phyloP scores from a whole-genome alignment of 2,113 vertebrate species.

The Neogobius melanostomus region DNA sequence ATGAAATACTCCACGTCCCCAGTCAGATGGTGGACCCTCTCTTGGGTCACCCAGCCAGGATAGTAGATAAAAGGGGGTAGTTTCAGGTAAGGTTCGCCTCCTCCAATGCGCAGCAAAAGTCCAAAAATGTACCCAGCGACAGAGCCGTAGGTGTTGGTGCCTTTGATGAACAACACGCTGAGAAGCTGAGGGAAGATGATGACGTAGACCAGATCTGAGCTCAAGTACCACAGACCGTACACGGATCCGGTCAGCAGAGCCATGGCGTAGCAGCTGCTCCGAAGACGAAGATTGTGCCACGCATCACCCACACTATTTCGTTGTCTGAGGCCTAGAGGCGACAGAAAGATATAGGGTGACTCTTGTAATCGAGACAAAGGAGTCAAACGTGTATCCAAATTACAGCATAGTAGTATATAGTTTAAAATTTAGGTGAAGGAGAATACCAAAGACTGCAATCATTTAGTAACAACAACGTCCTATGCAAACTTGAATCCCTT shows the following conservation, averaged over 20 bases:
- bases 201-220: constrained; percentile 96
- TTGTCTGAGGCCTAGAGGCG: constrained; percentile 88
- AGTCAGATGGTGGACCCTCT: constrained; percentile 68
- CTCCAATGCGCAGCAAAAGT: constrained; percentile 88
- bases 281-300: constrained; percentile 90
- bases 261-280: constrained; percentile 93
- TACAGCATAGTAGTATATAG: too few relatives aligned
- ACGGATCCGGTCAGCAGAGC: constrained; percentile 90
- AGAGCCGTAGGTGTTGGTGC: constrained; percentile 95
- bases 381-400: too few relatives aligned
- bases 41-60: constrained; percentile 79
- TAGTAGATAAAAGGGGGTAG: constrained; percentile 93
- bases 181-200: constrained; percentile 97
- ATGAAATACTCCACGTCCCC: constrained; percentile 77
- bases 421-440: too few relatives aligned
- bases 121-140: constrained; percentile 89
- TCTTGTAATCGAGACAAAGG: too few relatives aligned
- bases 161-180: constrained; percentile 93
- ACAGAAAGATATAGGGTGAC: constrained; percentile 18
- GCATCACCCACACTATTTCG: constrained; percentile 96
- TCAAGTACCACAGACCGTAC: constrained; percentile 98
- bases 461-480: too few relatives aligned
- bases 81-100: constrained; percentile 92
- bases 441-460: too few relatives aligned
- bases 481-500: too few relatives aligned